Conservation (phyloP, 1,140 invertebrate genomes). For the Drosophila nigrodunni region DNA sequence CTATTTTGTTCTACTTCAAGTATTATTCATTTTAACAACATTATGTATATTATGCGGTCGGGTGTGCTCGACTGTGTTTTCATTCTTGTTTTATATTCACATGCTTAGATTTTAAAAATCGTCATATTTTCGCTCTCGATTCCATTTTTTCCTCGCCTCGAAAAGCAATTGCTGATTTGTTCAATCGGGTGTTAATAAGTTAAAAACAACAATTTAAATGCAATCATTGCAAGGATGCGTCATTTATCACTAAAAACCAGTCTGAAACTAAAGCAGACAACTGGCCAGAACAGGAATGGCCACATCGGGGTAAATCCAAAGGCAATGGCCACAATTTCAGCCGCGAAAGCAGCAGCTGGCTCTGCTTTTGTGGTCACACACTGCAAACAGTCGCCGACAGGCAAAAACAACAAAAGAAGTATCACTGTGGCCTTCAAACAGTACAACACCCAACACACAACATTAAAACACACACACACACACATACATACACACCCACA, state of each 20-base stretch:
- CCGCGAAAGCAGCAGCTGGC: constrained; percentile 10
- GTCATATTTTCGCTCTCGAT: no score
- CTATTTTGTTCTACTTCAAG: no score
- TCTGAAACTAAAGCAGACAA: not conserved
- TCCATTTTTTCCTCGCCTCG: no score
- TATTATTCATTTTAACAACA: no score
- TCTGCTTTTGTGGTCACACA: constrained; percentile 21
- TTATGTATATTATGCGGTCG: no score
- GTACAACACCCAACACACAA: not conserved
- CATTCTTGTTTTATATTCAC: no score
- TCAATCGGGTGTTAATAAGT: not conserved
- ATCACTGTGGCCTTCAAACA: constrained; percentile 5
- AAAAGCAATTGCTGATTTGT: no score
- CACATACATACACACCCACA: not conserved
- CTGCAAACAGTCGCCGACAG: constrained; percentile 16
- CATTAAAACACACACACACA: not conserved
- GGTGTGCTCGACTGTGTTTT: no score
- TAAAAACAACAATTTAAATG: not conserved
- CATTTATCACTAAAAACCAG: not conserved
- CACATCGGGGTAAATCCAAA: not conserved
- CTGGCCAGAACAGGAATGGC: not conserved
- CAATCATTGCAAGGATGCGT: not conserved
- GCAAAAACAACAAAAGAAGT: not conserved
- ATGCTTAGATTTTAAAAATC: no score
- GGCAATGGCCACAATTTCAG: constrained; percentile 11